Evolutionary conservation across 1,140 invertebrate species (phyloP), one percentile per base, ranked within the genome.

Genomic region (Drosophila pruinosa): DNA sequence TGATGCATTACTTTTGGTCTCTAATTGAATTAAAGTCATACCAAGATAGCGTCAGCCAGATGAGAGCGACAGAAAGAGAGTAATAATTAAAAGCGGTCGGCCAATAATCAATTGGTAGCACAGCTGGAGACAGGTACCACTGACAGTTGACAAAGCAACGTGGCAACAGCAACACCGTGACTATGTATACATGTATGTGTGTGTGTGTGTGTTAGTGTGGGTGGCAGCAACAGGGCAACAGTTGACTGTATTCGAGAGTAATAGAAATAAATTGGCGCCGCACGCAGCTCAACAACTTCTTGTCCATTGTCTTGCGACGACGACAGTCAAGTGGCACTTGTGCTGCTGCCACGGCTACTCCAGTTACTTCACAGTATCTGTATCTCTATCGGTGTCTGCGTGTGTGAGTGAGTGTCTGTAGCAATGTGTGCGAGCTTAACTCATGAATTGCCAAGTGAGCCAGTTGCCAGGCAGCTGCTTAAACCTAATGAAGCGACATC

Each of bases 371-470:
- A 14, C 10, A 34, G 12, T 41, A 7, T 24, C 7, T 36, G 5
- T 64, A 7, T 48, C 10, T 63, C 17, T 19, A 8, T 34, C n/a
- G n/a, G 39, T 47, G 19, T 63, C 36, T 48, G 17, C 15, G 22
- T 58, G 3, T 21, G 17, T 43, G 21, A 15, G 15, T 47, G 43
- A 24, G 43, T 48, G 28, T n/a, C 22, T 26, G 10, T 54, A n/a
- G n/a, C n/a, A n/a, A 8, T 68, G 36, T 45, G 45, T 65, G 28
- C 15, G 22, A 8, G 14, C 24, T 63, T 34, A 59, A 61, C 80
- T 79, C 80, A 85, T 83, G 80, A 83, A 83, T 83, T 83, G 67
- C 72, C 76, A 80, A 83, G 80, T 85, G 75, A 72, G 75, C 56
- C 75, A 72, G 78, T 80, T 81, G 69, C 78, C 78, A 54, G 59